These are phyloP conservation scores for Dermatemys mawii DNA, from an alignment of 2,113 vertebrate genomes.

Conservation along the genomic window DNA sequence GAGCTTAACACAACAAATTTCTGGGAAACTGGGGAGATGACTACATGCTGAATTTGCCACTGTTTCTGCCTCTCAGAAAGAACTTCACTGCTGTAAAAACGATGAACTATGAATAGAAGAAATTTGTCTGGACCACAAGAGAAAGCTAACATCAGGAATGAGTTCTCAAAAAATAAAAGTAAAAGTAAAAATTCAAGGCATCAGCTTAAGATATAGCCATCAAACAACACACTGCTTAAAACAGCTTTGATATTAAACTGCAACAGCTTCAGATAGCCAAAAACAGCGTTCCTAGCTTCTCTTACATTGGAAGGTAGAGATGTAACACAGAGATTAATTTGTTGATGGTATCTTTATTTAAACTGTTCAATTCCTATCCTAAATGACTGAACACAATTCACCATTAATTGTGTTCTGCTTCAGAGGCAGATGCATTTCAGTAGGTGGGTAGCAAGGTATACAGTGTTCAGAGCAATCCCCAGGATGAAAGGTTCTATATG, in stretches of 20 bases:
- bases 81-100: not conserved
- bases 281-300: accelerated
- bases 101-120: too few relatives aligned
- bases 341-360: not conserved
- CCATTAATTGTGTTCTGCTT: not conserved
- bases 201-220: not conserved
- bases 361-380: not conserved
- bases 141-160: not conserved
- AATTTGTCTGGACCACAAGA: not conserved
- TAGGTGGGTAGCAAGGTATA: not conserved
- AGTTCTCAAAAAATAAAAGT: not conserved
- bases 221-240: not conserved
- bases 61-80: not conserved
- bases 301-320: not conserved
- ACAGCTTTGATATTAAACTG: not conserved
- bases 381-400: not conserved
- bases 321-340: not conserved
- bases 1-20: not conserved
- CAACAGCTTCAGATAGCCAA: not conserved
- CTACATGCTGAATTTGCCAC: not conserved
- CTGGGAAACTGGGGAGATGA: not conserved
- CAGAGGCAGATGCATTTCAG: not conserved
- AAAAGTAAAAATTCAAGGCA: not conserved
- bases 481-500: accelerated
- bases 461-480: not conserved